Evolutionary conservation across 2,113 vertebrate species (phyloP), one percentile per base, ranked within the genome.

Genomic region (Elephas maximus): DNA sequence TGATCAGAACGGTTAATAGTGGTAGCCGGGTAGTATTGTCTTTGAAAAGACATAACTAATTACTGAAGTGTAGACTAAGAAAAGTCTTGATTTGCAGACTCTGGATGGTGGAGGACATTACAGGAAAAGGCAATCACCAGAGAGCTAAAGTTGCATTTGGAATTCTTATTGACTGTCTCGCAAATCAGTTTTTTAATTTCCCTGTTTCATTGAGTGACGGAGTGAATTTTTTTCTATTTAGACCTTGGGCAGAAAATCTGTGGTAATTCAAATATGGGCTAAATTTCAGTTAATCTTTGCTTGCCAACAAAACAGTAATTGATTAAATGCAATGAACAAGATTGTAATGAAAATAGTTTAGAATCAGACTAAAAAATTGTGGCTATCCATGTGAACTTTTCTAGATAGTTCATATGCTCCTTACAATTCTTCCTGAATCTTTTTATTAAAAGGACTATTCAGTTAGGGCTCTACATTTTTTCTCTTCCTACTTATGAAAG

Each of bases 1-100:
- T 57, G 53, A 14, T 57, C 53, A 57, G 11, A 12, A 57, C 14
- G 11, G 11, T 57, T 14, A 57, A 14, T 57, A 57, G 53, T 57
- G 53, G 15, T 12, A 57, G 53, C 15, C 15, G 53, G 53, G 53
- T 57, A 57, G 53, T 15, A 57, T 57, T 57, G 53, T 57, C 53
- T 98, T 96, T 98, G 83, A 96, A 93, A 92, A 97, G 90, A 96
- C 95, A 84, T 37, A 88, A 94, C 80, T 53, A 92, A 60, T 79
- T 4, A 5, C 53, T 95, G 87, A 94, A 88, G n/a, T 37, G 26
- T 62, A 79, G 62, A 37, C 45, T n/a, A 76, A 18, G n/a, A 41
- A 92, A 67, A 57, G 45, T 30, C 30, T 76, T 92, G 37, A 71
- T 41, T 4, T n/a, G 24, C 6, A 28, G 8, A 30, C 21, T 69